Evolutionary conservation across 2,113 vertebrate genomes (phyloP).

Genomic region (Dipodomys spectabilis): DNA sequence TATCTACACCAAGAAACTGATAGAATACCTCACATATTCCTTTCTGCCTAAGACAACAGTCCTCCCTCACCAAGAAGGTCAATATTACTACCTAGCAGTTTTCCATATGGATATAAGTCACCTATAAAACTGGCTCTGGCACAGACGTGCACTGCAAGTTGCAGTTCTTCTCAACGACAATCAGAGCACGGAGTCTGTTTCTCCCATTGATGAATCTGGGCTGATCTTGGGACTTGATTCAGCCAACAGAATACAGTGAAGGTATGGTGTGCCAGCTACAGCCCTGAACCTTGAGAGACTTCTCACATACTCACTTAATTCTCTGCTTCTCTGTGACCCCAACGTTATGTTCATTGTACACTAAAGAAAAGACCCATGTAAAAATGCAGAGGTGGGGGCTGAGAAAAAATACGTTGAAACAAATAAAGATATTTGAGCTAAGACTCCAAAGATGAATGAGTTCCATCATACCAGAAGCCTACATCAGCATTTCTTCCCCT

Average conservation of each 20-base stretch:
- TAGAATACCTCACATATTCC: neutral
- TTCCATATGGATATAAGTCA: neutral
- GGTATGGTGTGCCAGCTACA: neutral
- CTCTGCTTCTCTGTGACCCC: neutral
- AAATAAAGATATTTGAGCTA: neutral
- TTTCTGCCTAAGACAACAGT: neutral
- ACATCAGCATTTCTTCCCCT: neutral
- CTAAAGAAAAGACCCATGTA: neutral
- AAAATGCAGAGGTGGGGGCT: neutral
- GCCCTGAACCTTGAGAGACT: neutral
- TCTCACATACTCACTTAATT: neutral
- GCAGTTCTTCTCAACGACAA: neutral
- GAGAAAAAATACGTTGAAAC: neutral
- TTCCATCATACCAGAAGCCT: neutral
- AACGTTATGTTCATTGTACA: neutral
- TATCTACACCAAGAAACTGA: neutral
- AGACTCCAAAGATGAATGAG: neutral
- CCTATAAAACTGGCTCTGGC: neutral
- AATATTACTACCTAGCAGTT: neutral
- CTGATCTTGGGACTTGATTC: neutral
- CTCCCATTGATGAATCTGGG: neutral
- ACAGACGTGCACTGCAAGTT: neutral
- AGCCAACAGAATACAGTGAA: neutral
- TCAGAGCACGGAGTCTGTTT: neutral
- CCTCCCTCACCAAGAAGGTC: neutral